phyloP scores from a whole-genome alignment of 2,113 vertebrate species.

The Tragelaphus buxtoni region DNA sequence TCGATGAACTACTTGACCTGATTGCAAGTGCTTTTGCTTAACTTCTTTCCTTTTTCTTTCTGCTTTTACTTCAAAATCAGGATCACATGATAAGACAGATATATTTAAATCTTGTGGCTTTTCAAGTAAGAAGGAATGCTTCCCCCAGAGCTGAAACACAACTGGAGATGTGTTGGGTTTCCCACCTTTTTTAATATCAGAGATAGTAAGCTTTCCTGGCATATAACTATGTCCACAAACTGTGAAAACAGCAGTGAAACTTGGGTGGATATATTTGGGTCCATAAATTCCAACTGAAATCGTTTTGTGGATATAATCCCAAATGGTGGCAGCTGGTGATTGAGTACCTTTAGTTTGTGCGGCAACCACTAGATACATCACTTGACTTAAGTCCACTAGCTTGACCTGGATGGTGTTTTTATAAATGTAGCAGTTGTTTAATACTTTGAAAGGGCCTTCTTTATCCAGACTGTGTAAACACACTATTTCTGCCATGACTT shows the following conservation, averaged over 20 bases:
- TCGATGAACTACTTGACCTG: slow-evolving; percentile 83
- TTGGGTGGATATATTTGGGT: slow-evolving; percentile 93
- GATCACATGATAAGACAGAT: slow-evolving; percentile 79
- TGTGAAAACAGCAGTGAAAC: slow-evolving; percentile 89
- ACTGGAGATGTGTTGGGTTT: slow-evolving; percentile 87
- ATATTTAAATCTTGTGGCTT: slow-evolving; percentile 86
- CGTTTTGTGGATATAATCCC: slow-evolving; percentile 85
- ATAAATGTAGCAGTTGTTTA: slow-evolving; percentile 87
- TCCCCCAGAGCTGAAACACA: slow-evolving; percentile 96
- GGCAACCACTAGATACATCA: slow-evolving; percentile 88
- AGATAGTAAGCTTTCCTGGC: slow-evolving; percentile 89
- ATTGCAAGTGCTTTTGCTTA: slow-evolving; percentile 84
- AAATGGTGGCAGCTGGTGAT: slow-evolving; percentile 83
- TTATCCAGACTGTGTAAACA: slow-evolving; percentile 85
- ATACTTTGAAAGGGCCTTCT: slow-evolving; percentile 90
- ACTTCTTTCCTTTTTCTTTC: slow-evolving; percentile 86
- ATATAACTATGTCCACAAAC: slow-evolving; percentile 90
- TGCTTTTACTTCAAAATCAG: slow-evolving; percentile 86
- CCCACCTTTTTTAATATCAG: slow-evolving; percentile 85
- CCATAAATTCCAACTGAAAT: slow-evolving; percentile 92
- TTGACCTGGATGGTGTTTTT: slow-evolving; percentile 91
- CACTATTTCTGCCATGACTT: slow-evolving; percentile 90
- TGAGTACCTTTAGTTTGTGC: slow-evolving; percentile 84
- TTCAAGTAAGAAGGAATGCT: slow-evolving; percentile 85
- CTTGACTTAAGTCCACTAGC: slow-evolving; percentile 84